Base-by-base conservation (phyloP, 2,797 vertebrate species). In the Epinephelus malabaricus region DNA sequence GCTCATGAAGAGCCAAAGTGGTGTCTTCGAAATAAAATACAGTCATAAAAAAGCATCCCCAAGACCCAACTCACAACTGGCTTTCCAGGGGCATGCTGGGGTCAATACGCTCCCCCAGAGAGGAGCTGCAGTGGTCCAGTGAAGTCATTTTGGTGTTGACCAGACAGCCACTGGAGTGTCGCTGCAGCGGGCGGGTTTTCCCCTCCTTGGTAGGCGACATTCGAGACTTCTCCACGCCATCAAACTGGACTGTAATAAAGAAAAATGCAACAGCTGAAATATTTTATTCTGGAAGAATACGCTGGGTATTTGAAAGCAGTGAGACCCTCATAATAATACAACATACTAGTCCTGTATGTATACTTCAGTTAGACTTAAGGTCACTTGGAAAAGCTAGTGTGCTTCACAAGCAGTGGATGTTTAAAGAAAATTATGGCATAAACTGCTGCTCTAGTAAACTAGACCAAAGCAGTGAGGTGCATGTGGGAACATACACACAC, bases 71-170 rank as follows among this genome's bases (percentile, higher is more conserved):
- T 98, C 94, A 99, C 98, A 97, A 97, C 94, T 99, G 98, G 94
- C 96, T 98, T 93, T 99, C 98, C 92, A 99, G 92, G n/a, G 98
- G 96, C 94, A 98, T 91, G 17, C 92, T 90, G 84, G 98, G 97
- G 88, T 99, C 97, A 78, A 99, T 96, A 68, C 97, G 96, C 89
- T 99, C 98, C 68, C 97, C 98, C 0, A 97, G 68, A 19, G 96
- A 95, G 30, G 94, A 88, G 82, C 87, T 92, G 85, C 94, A 94
- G 64, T 97, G 95, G 87, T 99, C 98, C 11, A 95, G 0, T 1
- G 94, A 96, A 69, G 95, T 92, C 54, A 94, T 94, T 93, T 98
- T 99, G 18, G 95, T 95, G 92, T 96, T 96, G 90, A 97, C 97
- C 92, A 97, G 92, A 91, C 96, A 97, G 75, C 95, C 94, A 60